Conservation (phyloP, 2,113 vertebrate genomes). For the Muntiacus reevesi region DNA sequence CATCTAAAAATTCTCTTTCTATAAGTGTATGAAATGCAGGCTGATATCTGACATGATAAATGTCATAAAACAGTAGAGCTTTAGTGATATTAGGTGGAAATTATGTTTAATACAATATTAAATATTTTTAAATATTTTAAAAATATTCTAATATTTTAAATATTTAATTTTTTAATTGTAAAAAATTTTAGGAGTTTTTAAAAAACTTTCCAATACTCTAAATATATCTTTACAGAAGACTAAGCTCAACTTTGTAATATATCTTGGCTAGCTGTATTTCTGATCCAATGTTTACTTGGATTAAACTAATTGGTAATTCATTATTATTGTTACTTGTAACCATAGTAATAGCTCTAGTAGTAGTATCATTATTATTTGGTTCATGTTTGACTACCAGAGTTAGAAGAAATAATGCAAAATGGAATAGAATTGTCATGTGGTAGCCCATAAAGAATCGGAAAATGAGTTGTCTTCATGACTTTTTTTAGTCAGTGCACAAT, state of each 20-base stretch:
- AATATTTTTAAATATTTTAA: neutral
- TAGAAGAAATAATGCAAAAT: neutral
- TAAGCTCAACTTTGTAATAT: neutral
- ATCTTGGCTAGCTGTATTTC: neutral
- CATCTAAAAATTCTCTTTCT: neutral
- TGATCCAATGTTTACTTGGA: neutral
- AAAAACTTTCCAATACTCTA: neutral
- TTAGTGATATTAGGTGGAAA: neutral
- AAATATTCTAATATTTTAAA: neutral
- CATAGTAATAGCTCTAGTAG: neutral
- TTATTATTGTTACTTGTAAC: neutral
- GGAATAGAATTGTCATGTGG: neutral
- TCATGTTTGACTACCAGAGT: neutral
- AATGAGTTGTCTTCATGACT: neutral
- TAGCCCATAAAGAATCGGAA: neutral
- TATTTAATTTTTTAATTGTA: neutral
- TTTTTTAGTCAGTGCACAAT: neutral
- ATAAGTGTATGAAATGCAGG: neutral
- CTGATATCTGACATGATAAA: neutral
- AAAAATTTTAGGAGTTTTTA: neutral
- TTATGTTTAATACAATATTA: neutral
- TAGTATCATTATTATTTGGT: neutral
- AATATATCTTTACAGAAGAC: neutral
- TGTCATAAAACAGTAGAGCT: neutral
- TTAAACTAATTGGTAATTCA: neutral